A percentile compares a stretch with the other conserved stretches of the same genome.
phyloP scores from a whole-genome alignment of 2,888 invertebrate species.

The Dioctria linearis region DNA sequence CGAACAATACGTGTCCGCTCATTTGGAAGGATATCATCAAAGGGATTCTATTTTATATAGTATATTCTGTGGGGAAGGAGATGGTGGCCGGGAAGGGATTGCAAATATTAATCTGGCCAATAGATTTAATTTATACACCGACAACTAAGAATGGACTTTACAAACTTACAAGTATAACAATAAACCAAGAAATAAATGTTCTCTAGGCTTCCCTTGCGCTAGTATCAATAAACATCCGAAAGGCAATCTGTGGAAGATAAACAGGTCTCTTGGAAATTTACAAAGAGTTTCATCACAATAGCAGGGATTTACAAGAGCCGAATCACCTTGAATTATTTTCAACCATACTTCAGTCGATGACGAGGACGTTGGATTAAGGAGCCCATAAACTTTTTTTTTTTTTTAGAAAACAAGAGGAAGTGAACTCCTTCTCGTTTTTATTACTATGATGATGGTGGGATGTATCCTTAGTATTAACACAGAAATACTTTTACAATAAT shows the following conservation, averaged over 20 bases:
- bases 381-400: background rate
- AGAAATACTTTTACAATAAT: background rate
- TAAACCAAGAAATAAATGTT: conserved; percentile 21
- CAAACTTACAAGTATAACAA: conserved; percentile 14
- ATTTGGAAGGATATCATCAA: conserved; percentile 14
- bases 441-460: background rate
- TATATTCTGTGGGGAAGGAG: background rate
- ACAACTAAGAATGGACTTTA: conserved; percentile 24
- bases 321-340: background rate
- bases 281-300: background rate
- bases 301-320: background rate
- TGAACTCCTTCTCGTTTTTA: conserved; percentile 10
- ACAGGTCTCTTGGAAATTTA: conserved; percentile 16
- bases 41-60: background rate
- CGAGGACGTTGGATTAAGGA: background rate
- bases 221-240: conserved; percentile 12
- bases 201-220: background rate
- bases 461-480: conserved; percentile 17
- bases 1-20: background rate
- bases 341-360: conserved; percentile 10
- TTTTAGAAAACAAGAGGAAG: conserved; percentile 27
- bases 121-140: conserved; percentile 20
- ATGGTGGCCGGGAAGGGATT: background rate
- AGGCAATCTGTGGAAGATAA: conserved; percentile 32
- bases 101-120: conserved; percentile 20